Percentiles rank a stretch among this genome's conserved stretches.
phyloP scores from a whole-genome alignment of 2,888 invertebrate genomes.

The Ischnus inquisitorius region DNA sequence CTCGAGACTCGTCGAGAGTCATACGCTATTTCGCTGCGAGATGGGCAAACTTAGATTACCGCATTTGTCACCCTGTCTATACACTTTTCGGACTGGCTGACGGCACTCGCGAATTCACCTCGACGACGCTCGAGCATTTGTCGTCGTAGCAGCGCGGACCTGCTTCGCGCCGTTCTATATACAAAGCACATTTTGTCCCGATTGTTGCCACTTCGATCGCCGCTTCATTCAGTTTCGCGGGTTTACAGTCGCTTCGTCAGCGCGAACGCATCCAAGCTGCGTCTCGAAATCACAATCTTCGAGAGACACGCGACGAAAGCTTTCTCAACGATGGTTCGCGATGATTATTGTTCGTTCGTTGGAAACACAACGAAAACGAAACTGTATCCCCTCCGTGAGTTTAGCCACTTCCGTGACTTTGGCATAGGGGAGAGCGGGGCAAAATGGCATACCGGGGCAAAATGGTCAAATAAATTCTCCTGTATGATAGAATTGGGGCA shows the following conservation, averaged over 20 bases:
- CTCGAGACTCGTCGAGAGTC: conserved; percentile 58
- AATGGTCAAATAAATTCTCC: no score
- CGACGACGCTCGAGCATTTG: conserved; percentile 52
- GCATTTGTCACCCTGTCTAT: conserved; percentile 75
- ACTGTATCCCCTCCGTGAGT: no score
- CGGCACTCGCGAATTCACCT: conserved; percentile 27
- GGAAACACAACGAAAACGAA: no score
- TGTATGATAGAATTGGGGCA: no score
- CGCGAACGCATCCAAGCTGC: neutral
- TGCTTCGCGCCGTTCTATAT: neutral
- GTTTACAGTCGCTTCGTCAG: neutral
- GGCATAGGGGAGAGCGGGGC: no score
- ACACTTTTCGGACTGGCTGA: conserved; percentile 25
- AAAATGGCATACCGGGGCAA: no score
- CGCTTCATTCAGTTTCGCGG: neutral
- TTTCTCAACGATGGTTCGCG: neutral
- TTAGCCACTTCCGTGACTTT: no score
- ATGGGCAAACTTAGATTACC: conserved; percentile 81
- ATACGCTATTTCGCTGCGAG: conserved; percentile 67
- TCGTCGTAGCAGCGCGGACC: conserved; percentile 5
- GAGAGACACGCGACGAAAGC: neutral
- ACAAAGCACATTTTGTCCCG: neutral
- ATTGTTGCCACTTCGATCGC: neutral
- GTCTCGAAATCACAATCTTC: neutral
- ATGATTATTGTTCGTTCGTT: no score